phyloP scores from a whole-genome alignment of 2,113 vertebrate species.

The Saimiri boliviensis region DNA sequence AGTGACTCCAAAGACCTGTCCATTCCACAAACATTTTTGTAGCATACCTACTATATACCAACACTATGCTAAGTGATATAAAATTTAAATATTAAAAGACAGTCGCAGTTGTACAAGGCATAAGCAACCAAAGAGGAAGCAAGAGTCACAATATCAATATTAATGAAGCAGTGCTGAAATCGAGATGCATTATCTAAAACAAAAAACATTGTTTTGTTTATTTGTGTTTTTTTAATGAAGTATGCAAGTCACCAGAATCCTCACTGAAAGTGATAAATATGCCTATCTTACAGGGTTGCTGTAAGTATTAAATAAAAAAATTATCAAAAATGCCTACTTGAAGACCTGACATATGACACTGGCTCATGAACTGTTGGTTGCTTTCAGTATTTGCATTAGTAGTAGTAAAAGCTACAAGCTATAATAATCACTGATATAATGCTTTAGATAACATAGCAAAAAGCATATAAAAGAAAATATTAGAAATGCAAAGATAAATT shows the following conservation, averaged over 20 bases:
- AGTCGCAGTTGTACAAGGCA: background rate
- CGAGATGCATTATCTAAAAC: constrained; percentile 16
- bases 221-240: background rate
- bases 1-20: background rate
- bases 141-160: background rate
- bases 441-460: background rate
- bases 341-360: background rate
- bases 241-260: background rate
- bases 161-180: background rate
- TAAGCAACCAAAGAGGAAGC: background rate
- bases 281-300: background rate
- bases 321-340: background rate
- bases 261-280: background rate
- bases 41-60: background rate
- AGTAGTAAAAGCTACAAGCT: background rate
- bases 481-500: background rate
- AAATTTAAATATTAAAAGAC: background rate
- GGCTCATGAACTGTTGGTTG: background rate
- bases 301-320: constrained; percentile 3
- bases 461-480: constrained; percentile 23
- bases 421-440: background rate
- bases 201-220: background rate
- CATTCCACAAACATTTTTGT: background rate
- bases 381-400: background rate
- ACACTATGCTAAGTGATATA: background rate